Conservation (phyloP, 2,113 vertebrate genomes). For the Hippolais icterina region DNA sequence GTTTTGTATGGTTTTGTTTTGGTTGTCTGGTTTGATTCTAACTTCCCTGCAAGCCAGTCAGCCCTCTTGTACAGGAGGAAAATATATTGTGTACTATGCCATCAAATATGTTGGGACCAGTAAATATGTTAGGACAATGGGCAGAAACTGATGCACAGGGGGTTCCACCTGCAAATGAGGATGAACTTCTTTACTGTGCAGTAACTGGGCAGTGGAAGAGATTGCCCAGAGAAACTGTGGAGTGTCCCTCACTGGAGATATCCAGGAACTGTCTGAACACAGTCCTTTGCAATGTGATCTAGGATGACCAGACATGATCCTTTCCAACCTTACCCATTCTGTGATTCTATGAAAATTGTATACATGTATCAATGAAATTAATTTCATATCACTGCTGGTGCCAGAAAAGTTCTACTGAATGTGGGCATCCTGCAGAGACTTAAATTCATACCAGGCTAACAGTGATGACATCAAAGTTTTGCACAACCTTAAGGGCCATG, state of each 20-base stretch:
- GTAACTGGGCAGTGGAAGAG: neutral
- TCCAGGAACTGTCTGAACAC: neutral
- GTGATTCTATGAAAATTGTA: neutral
- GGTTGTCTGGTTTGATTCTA: neutral
- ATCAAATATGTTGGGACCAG: neutral
- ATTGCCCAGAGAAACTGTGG: neutral
- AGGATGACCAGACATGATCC: neutral
- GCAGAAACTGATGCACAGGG: neutral
- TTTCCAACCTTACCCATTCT: neutral
- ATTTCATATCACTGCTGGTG: neutral
- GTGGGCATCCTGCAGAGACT: neutral
- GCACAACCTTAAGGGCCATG: neutral
- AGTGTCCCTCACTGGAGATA: neutral
- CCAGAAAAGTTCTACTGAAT: neutral
- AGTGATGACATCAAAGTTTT: accelerated
- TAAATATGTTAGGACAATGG: neutral
- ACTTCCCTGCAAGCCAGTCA: neutral
- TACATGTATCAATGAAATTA: neutral
- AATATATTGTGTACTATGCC: neutral
- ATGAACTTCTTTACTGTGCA: neutral
- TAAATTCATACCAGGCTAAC: neutral
- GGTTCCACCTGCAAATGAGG: neutral
- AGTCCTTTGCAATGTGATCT: neutral
- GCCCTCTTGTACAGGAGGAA: neutral
- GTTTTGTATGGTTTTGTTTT: neutral